These are phyloP conservation scores for Patagioenas fasciata DNA, from an alignment of 2,113 vertebrate genomes.

Conservation along the genomic window DNA sequence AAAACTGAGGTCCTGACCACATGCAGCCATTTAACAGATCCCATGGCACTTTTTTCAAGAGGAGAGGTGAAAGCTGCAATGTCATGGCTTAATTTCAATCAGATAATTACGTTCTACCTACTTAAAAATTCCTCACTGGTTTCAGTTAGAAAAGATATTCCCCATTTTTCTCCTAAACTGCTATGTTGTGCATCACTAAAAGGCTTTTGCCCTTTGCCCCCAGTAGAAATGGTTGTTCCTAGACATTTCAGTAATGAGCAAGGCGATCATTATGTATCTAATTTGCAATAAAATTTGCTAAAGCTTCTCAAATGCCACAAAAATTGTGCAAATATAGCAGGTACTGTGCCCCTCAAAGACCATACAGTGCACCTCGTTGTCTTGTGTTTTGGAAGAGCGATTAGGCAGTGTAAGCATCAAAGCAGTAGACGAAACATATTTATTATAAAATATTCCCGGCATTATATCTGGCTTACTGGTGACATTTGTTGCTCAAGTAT, in stretches of 20 bases:
- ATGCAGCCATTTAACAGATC: background rate
- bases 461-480: background rate
- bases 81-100: background rate
- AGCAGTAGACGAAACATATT: background rate
- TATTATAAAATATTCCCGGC: background rate
- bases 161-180: background rate
- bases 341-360: background rate
- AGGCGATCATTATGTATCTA: background rate
- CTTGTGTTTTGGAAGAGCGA: background rate
- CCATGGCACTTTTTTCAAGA: background rate
- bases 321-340: background rate
- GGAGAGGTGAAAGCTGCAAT: background rate
- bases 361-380: background rate
- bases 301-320: background rate
- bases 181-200: background rate
- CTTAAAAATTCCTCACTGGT: background rate
- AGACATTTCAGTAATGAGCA: background rate
- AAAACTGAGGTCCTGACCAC: background rate
- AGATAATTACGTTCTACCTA: background rate
- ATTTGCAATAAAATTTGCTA: background rate
- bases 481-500: background rate
- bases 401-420: background rate
- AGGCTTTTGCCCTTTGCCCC: background rate
- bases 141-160: background rate
- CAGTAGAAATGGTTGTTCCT: background rate